These are phyloP conservation scores for Riparia riparia DNA, from an alignment of 2,113 vertebrate species.

Conservation along the genomic window DNA sequence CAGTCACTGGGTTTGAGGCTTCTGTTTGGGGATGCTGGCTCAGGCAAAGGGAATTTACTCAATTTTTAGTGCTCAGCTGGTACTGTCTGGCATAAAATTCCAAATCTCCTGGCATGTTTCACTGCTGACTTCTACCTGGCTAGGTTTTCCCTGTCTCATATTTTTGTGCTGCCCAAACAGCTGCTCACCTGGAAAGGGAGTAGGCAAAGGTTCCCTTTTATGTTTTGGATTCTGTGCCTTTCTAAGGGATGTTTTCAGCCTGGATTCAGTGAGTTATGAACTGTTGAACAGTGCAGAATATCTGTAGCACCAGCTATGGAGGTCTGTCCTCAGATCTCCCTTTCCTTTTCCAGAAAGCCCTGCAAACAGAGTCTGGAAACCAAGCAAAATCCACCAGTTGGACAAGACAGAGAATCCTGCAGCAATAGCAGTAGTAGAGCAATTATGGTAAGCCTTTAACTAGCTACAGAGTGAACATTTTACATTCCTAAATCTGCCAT, in stretches of 20 bases:
- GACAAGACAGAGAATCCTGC: conserved; percentile 12
- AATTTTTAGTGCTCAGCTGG: background rate
- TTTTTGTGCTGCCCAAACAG: background rate
- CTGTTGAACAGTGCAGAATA: background rate
- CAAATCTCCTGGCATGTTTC: background rate
- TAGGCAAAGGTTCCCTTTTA: background rate
- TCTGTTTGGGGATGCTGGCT: background rate
- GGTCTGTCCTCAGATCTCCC: background rate
- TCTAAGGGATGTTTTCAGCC: conserved; percentile 11
- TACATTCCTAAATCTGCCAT: conserved; percentile 54
- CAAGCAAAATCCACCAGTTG: background rate
- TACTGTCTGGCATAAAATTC: background rate
- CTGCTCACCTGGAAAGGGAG: conserved; percentile 1
- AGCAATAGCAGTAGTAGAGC: conserved; percentile 39
- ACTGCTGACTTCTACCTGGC: background rate
- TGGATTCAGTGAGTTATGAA: conserved; percentile 42
- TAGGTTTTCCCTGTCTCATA: background rate
- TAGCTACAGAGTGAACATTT: conserved; percentile 48
- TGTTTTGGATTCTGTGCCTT: background rate
- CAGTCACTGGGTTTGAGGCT: background rate
- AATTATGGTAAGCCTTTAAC: conserved; percentile 69
- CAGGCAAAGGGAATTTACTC: background rate
- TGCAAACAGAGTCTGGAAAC: background rate
- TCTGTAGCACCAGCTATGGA: background rate
- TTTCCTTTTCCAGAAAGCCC: background rate